phyloP scores from a whole-genome alignment of 2,797 vertebrate species.

The Crenichthys baileyi region DNA sequence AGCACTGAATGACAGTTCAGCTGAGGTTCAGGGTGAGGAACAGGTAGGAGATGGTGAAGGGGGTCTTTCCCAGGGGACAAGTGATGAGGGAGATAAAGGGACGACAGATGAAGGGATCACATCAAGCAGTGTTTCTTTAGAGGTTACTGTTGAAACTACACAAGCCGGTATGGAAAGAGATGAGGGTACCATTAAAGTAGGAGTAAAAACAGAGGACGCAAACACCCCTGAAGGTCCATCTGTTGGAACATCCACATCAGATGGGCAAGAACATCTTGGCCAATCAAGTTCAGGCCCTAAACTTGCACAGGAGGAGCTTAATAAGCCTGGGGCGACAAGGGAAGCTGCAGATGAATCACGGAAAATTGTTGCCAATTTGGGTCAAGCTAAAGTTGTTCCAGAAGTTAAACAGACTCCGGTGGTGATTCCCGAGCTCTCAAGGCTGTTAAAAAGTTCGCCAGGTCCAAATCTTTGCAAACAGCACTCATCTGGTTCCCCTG shows the following conservation, averaged over 20 bases:
- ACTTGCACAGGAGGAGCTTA: slow-evolving; percentile 46
- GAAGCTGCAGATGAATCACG: slow-evolving; percentile 51
- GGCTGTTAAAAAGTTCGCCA: slow-evolving; percentile 50
- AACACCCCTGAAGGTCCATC: slow-evolving; percentile 48
- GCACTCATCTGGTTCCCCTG: slow-evolving; percentile 58
- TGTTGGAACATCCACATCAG: slow-evolving; percentile 65
- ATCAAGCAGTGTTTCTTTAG: slow-evolving; percentile 77
- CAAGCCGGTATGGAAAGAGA: slow-evolving; percentile 55
- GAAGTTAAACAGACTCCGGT: slow-evolving; percentile 53
- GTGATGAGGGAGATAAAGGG: slow-evolving; percentile 69
- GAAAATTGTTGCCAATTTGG: slow-evolving; percentile 69
- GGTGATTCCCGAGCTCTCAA: slow-evolving; percentile 47
- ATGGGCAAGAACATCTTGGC: slow-evolving; percentile 57
- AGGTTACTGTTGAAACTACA: slow-evolving; percentile 79
- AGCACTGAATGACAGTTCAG: slow-evolving; percentile 66
- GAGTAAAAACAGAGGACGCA: slow-evolving; percentile 52
- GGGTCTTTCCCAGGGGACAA: slow-evolving; percentile 63
- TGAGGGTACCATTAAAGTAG: slow-evolving; percentile 39
- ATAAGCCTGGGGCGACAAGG: slow-evolving; percentile 56
- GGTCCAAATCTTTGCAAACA: slow-evolving; percentile 59
- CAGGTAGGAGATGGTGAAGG: slow-evolving; percentile 60
- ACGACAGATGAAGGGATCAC: slow-evolving; percentile 73
- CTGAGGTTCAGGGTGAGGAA: slow-evolving; percentile 57
- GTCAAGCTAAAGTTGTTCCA: slow-evolving; percentile 63
- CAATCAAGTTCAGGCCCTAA: slow-evolving; percentile 54